Conservation (phyloP, 1,140 invertebrate species). For the Drosophila quadrilineata region DNA sequence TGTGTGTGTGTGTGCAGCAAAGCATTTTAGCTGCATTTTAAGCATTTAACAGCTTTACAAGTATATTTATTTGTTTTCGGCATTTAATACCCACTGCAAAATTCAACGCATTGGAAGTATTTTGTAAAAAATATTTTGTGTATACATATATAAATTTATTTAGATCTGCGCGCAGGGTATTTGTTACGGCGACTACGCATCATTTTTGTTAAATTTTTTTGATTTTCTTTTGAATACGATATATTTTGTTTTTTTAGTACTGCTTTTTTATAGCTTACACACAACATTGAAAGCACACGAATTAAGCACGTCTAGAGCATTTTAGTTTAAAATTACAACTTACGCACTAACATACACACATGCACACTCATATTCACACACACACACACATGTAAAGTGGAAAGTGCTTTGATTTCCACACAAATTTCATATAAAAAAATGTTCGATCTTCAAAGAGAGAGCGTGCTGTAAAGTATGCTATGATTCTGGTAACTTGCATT, state of each 20-base stretch:
- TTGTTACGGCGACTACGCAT: not conserved
- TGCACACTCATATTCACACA: no score
- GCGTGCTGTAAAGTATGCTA: constrained; percentile 39
- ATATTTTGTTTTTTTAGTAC: constrained; percentile 30
- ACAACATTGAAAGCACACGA: constrained; percentile 76
- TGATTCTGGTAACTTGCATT: constrained; percentile 10
- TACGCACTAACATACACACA: constrained; percentile 58
- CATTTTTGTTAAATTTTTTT: constrained; percentile 13
- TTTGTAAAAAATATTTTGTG: no score
- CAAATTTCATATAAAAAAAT: not conserved
- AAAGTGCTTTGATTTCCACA: not conserved
- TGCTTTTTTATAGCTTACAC: constrained; percentile 49
- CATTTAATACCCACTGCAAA: constrained; percentile 21
- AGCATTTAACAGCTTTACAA: constrained; percentile 69
- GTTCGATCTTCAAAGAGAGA: not conserved
- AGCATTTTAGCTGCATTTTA: constrained; percentile 73
- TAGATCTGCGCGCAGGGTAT: constrained; percentile 20
- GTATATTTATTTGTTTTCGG: constrained; percentile 41
- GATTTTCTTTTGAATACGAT: constrained; percentile 2
- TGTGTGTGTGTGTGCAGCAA: constrained; percentile 31
- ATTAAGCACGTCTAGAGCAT: constrained; percentile 53
- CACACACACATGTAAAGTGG: constrained; percentile 34
- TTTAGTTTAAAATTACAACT: constrained; percentile 67
- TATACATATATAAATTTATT: no score
- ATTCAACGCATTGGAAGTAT: no score